Percentiles rank a stretch among this genome's conserved stretches.
Evolutionary conservation across 2,888 invertebrate species (phyloP).

Genomic region (Thecophora atra): DNA sequence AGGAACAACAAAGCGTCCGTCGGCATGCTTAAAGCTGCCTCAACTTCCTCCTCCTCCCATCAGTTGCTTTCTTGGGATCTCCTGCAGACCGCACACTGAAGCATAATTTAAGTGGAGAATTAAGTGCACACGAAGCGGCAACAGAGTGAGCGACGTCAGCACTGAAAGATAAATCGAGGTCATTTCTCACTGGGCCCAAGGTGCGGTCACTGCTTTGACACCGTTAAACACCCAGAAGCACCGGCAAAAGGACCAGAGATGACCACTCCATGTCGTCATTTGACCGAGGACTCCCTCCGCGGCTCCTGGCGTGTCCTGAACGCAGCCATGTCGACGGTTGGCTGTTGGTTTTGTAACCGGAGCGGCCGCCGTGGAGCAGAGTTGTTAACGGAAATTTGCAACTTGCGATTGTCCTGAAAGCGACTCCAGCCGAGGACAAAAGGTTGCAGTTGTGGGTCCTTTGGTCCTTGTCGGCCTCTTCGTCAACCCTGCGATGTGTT

Average conservation of each 20-base stretch:
- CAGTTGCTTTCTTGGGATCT: neutral
- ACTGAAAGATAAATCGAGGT: conserved; percentile 65
- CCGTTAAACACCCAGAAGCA: conserved; percentile 50
- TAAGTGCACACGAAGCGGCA: conserved; percentile 29
- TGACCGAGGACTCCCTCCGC: conserved; percentile 54
- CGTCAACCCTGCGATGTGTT: neutral
- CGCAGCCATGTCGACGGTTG: neutral
- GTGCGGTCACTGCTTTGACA: conserved; percentile 54
- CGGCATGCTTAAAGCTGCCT: neutral
- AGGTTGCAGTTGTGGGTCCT: neutral
- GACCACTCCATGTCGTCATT: conserved; percentile 55
- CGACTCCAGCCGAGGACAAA: neutral
- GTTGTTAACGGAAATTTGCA: neutral
- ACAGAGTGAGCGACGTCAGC: conserved; percentile 32
- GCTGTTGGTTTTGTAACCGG: neutral
- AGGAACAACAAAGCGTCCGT: neutral
- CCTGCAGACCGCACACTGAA: conserved; percentile 41
- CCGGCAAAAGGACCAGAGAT: conserved; percentile 40
- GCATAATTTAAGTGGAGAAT: conserved; percentile 49
- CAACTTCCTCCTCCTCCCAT: neutral
- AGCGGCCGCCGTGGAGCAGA: neutral
- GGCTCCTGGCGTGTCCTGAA: conserved; percentile 45
- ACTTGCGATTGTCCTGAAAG: neutral
- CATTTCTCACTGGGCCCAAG: conserved; percentile 58
- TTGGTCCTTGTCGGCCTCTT: conserved; percentile 2